phyloP scores from a whole-genome alignment of 2,113 vertebrate genomes.

The Gambusia affinis region DNA sequence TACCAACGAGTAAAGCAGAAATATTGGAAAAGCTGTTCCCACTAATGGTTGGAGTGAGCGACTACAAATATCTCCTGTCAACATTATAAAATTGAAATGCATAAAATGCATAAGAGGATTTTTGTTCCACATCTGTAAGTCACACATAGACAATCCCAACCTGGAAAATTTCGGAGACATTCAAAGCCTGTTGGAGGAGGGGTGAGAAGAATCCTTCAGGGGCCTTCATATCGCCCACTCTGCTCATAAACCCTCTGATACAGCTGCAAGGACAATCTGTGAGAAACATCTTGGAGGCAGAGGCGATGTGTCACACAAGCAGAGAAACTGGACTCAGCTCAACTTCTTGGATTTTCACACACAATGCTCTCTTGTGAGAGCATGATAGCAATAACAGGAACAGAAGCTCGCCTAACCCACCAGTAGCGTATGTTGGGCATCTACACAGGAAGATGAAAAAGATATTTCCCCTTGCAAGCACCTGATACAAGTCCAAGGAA shows the following conservation, averaged over 20 bases:
- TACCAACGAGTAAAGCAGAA: not conserved
- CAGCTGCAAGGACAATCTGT: constrained; percentile 73
- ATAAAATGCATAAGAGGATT: not conserved
- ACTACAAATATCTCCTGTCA: not conserved
- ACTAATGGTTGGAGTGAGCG: not conserved
- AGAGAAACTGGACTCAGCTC: constrained; percentile 12
- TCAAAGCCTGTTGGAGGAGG: constrained; percentile 47
- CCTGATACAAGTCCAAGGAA: constrained; percentile 20
- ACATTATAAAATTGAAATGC: not conserved
- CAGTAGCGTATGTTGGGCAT: constrained; percentile 22
- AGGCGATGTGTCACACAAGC: constrained; percentile 14
- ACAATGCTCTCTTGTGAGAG: constrained; percentile 19
- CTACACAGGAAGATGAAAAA: constrained; percentile 29
- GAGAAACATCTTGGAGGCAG: constrained; percentile 48
- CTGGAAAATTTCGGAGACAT: constrained; percentile 51
- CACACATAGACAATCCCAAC: constrained; percentile 37
- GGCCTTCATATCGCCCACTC: constrained; percentile 46
- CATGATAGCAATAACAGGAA: constrained; percentile 14
- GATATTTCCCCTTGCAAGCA: constrained; percentile 17
- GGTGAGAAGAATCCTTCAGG: constrained; percentile 67
- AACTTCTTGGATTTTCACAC: constrained; percentile 9
- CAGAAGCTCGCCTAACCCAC: constrained; percentile 16
- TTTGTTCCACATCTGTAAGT: not conserved
- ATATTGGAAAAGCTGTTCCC: not conserved
- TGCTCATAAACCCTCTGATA: constrained; percentile 54